Evolutionary conservation across 2,888 invertebrate species (phyloP), one percentile per base, ranked within the genome.

Genomic region (Eulithis testata): DNA sequence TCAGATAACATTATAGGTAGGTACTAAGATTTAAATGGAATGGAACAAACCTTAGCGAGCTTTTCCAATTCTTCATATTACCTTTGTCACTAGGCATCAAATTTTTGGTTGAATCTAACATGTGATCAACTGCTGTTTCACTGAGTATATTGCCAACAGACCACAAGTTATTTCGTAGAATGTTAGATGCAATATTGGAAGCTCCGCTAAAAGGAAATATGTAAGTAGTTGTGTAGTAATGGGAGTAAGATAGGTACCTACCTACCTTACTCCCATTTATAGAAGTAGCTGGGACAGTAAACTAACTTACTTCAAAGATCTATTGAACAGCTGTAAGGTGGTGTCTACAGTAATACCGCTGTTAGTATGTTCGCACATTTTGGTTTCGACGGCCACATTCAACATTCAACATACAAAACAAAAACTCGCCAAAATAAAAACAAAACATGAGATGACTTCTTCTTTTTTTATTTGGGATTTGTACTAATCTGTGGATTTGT

Each of bases 31-130:
- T n/a, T n/a, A n/a, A n/a, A 9, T 40, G 3, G 2, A 1, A 40
- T 11, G 79, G 9, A 44, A 40, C 53, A 53, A 50, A 92, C 91
- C 83, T 75, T 8, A 88, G 66, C 45, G 78, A 76, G 69, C 78
- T 86, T 73, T 79, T 86, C 91, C 91, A 90, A 37, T 74, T 78
- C 31, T 77, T 79, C 21, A 75, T 73, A 27, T 79, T 76, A 63
- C 68, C 79, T 57, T 63, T 78, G 65, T 84, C 78, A 71, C 78
- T 82, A 52, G 77, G 75, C 14, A 83, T 45, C 11, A 87, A 56
- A 31, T 57, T 60, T 45, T 82, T 78, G 0, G 84, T 77, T 11
- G 79, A 75, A 31, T 76, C 72, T 8, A 80, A 55, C 43, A 88
- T 75, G 47, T 81, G 70, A 47, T 83, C 73, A 7, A 78, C 63